Base-by-base conservation (phyloP, 2,888 invertebrate species). In the Iphiclides podalirius region DNA sequence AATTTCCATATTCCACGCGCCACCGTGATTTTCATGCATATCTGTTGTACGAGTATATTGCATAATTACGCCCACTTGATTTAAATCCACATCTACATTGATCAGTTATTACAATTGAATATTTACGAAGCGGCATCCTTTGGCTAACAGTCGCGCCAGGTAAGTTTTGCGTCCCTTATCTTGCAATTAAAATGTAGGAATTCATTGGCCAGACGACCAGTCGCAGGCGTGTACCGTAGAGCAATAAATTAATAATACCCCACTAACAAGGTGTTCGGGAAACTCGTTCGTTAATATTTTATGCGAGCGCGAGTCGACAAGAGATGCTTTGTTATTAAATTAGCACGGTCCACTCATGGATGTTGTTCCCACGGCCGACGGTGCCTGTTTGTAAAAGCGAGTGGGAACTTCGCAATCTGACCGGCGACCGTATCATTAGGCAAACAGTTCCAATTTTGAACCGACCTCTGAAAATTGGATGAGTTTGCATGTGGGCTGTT, bases 221-320 rank as follows among this genome's bases (percentile, higher is more conserved):
- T 46, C 38, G 38, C 26, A 23, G 16, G 8, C 33, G 34, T 38
- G 16, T 16, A 43, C 62, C 56, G 26, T 31, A 51, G 40, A 55
- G 64, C 62, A 70, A 64, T 76, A 73, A 80, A 80, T 79, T 80
- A 77, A 72, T 78, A 70, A 70, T 65, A 57, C 54, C 56, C 34
- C 56, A 66, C 77, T 80, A 80, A 82, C 69, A 72, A 78, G 72
- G 50, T 60, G 65, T 72, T 77, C 65, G 73, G 64, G 67, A 72
- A 80, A 76, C 70, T 72, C 57, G 67, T 58, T 79, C 72, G 49
- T 44, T 45, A 70, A 77, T 78, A 79, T 66, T 71, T 61, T 59
- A 66, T 58, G 55, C 53, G 57, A 61, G 58, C 57, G 54, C 58
- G 55, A 44, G 52, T 64, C 59, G 54, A 75, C 72, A 79, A 63